Conservation (phyloP, 2,888 invertebrate genomes). For the Eucriotettix oculatus region DNA sequence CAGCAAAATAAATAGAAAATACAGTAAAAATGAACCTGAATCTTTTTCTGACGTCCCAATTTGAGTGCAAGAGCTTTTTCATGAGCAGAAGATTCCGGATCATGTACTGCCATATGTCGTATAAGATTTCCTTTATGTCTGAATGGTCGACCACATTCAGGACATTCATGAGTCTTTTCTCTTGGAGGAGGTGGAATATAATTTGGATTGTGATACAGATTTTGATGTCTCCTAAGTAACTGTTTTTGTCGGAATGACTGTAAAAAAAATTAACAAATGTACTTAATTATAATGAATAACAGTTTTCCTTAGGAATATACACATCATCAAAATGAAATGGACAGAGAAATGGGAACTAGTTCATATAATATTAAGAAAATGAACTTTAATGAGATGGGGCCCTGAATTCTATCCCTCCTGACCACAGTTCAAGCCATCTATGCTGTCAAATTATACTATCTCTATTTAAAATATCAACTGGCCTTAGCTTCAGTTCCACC, state of each 20-base stretch:
- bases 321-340: no score
- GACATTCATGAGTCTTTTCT: slow-evolving; percentile 80
- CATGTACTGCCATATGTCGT: slow-evolving; percentile 80
- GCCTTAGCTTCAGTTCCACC: no score
- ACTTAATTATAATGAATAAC: neutral
- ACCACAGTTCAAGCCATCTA: no score
- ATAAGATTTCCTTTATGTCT: slow-evolving; percentile 83
- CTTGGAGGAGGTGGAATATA: slow-evolving; percentile 77
- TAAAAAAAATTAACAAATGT: neutral
- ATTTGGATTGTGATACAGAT: slow-evolving; percentile 80
- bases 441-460: no score
- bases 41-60: slow-evolving; percentile 59
- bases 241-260: slow-evolving; percentile 67
- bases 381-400: no score
- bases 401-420: no score
- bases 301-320: no score
- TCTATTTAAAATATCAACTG: no score
- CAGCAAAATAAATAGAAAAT: neutral
- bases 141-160: slow-evolving; percentile 41
- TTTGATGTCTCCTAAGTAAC: slow-evolving; percentile 74
- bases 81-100: slow-evolving; percentile 62
- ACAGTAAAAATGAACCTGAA: slow-evolving; percentile 31
- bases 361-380: no score
- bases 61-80: slow-evolving; percentile 60
- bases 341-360: no score